Evolutionary conservation across 1,140 invertebrate genomes (phyloP), one percentile per base, ranked within the genome.

Genomic region (Drosophila sturtevanti): DNA sequence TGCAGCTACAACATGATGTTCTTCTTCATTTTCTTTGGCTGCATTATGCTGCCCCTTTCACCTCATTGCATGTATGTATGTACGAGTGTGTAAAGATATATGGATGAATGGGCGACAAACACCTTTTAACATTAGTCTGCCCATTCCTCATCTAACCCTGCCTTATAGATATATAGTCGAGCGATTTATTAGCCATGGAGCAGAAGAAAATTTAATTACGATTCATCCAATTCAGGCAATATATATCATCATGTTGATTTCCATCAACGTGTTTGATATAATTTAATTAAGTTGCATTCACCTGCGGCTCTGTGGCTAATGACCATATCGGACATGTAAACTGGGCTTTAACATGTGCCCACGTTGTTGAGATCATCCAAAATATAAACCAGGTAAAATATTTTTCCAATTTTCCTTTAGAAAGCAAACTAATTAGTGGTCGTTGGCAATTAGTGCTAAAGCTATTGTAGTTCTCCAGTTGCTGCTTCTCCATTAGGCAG

Each of bases 391-490:
- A 73, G 63, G 48, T 0, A 31, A 67, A 63, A 58, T 74, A 62
- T 74, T 37, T 37, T 48, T 34, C 34, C 71, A 59, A 52, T 66
- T 60, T 37, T 21, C 64, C 31, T 9, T 63, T 34, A 74, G 72
- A 76, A 76, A 69, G 37, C 72, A 75, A 68, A 37, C 72, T 62
- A 75, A 75, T 75, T 74, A 74, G 72, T 61, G 72, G 64, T 38
- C 34, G 67, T 51, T 76, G 72, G 58, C 77, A 89, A 89, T 89
- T 89, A 89, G 84, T 69, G 73, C 77, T 14, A 44, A 21, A 27
- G 9, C 12, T 27, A 21, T 58, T 24, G 37, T 63, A 48, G 16
- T n/a, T n/a, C n/a, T n/a, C n/a, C n/a, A n/a, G n/a, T 59, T 68
- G 67, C 65, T 65, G 67, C 54, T 75, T 78, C 66, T 79, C 79